Conservation (phyloP, 2,888 invertebrate genomes). For the Selenia dentaria region DNA sequence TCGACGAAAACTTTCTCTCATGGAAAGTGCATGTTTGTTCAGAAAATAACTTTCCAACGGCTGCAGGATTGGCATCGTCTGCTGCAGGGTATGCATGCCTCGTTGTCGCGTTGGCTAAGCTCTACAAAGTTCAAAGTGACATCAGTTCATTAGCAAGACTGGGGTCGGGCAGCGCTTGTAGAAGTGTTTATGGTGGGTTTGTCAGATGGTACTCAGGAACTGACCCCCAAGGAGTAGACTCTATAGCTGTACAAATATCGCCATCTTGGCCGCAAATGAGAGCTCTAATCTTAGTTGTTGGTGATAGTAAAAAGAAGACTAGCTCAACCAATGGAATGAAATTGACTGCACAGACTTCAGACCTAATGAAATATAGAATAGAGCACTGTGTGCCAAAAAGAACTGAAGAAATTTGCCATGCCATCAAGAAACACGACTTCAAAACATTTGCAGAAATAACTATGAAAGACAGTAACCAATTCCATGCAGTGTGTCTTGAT, state of each 20-base stretch:
- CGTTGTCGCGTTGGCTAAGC: constrained; percentile 90
- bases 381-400: constrained; percentile 89
- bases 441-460: constrained; percentile 94
- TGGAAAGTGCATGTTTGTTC: constrained; percentile 94
- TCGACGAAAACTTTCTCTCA: constrained; percentile 71
- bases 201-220: constrained; percentile 95
- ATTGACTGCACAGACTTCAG: constrained; percentile 91
- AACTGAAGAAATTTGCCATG: constrained; percentile 78
- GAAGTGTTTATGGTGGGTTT: constrained; percentile 97
- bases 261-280: constrained; percentile 96
- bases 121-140: constrained; percentile 90
- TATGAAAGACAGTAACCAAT: constrained; percentile 98
- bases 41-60: constrained; percentile 99
- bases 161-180: constrained; percentile 98
- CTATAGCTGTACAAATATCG: constrained; percentile 90
- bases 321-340: constrained; percentile 97
- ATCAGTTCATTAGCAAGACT: constrained; percentile 91
- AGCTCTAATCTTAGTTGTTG: constrained; percentile 95
- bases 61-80: constrained; percentile 98
- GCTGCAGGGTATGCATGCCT: constrained; percentile 99
- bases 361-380: constrained; percentile 90
- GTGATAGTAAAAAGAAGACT: constrained; percentile 91
- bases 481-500: constrained; percentile 97
- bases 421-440: constrained; percentile 90
- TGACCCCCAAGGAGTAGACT: constrained; percentile 88